Evolutionary conservation across 2,888 invertebrate species (phyloP).

Genomic region (Ceramica pisi): DNA sequence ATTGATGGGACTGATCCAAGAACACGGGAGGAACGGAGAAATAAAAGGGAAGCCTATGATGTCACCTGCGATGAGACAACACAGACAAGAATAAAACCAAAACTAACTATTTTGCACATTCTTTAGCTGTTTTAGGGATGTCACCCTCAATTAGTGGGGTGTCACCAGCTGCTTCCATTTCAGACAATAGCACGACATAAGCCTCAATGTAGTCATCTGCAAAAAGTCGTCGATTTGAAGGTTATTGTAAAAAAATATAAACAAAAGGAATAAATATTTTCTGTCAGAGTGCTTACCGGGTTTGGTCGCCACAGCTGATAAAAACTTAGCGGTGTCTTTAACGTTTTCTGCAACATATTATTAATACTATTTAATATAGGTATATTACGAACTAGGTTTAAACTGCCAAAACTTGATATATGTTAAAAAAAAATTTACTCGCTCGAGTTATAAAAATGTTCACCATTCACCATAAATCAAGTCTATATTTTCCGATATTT

Average conservation of each 20-base stretch:
- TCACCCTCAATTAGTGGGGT: slow-evolving; percentile 75
- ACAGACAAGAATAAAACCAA: neutral
- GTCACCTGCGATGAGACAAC: too few species aligned
- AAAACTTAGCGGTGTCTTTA: slow-evolving; percentile 76
- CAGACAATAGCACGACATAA: slow-evolving; percentile 78
- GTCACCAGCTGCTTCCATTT: slow-evolving; percentile 83
- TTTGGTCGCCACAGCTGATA: slow-evolving; percentile 80
- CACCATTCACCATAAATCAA: too few species aligned
- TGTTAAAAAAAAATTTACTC: too few species aligned
- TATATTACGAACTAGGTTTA: neutral
- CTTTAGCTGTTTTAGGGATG: slow-evolving; percentile 80
- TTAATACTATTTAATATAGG: neutral
- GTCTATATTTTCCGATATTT: too few species aligned
- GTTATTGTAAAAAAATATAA: neutral
- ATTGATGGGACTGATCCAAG: too few species aligned
- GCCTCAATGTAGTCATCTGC: slow-evolving; percentile 82
- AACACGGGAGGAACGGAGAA: too few species aligned
- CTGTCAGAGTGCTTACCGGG: slow-evolving; percentile 73
- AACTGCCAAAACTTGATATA: neutral
- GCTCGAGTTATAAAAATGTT: too few species aligned
- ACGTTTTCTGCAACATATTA: slow-evolving; percentile 76
- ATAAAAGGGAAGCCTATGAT: too few species aligned
- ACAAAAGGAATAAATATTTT: neutral
- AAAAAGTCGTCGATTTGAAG: slow-evolving; percentile 18
- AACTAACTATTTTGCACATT: slow-evolving; percentile 81